phyloP scores from a whole-genome alignment of 2,888 invertebrate species.

The Theristus sp. region DNA sequence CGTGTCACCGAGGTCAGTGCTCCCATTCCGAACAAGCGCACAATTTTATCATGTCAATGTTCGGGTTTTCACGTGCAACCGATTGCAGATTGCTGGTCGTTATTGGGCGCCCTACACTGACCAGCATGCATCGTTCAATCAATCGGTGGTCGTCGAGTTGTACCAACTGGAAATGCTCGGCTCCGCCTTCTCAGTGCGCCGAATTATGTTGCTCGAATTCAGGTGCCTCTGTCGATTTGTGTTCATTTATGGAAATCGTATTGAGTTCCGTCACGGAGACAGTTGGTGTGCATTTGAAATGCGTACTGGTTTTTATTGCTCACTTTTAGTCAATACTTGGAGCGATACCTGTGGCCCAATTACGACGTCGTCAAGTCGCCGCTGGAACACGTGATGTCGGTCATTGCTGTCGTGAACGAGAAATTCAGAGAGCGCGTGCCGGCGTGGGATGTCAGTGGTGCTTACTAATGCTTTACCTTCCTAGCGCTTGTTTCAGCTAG shows the following conservation, averaged over 20 bases:
- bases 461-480: background rate
- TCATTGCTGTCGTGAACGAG: slow-evolving; percentile 94
- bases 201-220: slow-evolving; percentile 86
- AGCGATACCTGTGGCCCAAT: slow-evolving; percentile 90
- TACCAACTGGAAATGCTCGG: slow-evolving; percentile 16
- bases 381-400: slow-evolving; percentile 62
- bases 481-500: too few species aligned
- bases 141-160: slow-evolving; percentile 14
- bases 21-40: background rate
- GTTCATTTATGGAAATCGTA: background rate
- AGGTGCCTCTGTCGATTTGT: background rate
- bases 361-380: slow-evolving; percentile 46
- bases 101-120: slow-evolving; percentile 74
- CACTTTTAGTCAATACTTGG: slow-evolving; percentile 66
- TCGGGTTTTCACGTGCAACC: too few species aligned
- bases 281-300: background rate
- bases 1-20: slow-evolving; percentile 8
- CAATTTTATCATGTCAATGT: too few species aligned
- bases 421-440: slow-evolving; percentile 90
- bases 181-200: slow-evolving; percentile 37
- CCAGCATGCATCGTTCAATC: slow-evolving; percentile 13
- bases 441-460: slow-evolving; percentile 66
- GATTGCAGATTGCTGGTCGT: slow-evolving; percentile 58
- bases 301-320: background rate
- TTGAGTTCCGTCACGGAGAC: background rate